phyloP scores from a whole-genome alignment of 2,113 vertebrate species.

The Myrmecobius fasciatus region DNA sequence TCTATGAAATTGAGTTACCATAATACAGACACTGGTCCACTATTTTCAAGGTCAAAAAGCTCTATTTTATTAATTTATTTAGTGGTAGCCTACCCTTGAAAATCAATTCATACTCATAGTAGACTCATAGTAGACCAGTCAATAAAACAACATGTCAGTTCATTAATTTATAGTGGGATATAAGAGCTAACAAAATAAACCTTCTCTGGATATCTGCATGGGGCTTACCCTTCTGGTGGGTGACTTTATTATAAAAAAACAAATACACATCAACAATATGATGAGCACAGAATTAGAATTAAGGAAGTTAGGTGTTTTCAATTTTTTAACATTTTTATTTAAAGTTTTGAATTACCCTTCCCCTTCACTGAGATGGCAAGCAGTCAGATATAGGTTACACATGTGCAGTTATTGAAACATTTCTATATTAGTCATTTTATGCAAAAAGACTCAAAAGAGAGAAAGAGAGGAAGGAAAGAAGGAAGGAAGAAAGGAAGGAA shows the following conservation, averaged over 20 bases:
- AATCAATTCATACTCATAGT: background rate
- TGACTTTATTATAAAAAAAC: background rate
- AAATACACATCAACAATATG: background rate
- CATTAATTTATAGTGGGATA: background rate
- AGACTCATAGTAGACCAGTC: background rate
- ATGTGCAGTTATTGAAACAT: no score
- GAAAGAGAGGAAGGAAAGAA: background rate
- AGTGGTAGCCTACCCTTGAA: background rate
- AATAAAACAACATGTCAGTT: background rate
- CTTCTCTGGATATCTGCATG: background rate
- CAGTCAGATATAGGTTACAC: background rate
- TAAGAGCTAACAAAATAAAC: background rate
- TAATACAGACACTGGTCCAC: background rate
- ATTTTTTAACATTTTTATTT: background rate
- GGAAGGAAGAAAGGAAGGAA: no score
- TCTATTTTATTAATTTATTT: background rate
- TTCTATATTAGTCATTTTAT: no score
- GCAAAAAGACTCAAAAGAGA: no score
- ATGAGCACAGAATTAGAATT: background rate
- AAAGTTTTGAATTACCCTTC: background rate
- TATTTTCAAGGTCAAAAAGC: background rate
- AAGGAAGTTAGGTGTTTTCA: background rate
- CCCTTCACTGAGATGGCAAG: background rate
- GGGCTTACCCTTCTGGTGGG: background rate
- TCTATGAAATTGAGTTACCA: background rate